A percentile compares a stretch with the other conserved stretches of the same genome.
These are phyloP conservation scores for Coptodon bakossiorum DNA, from an alignment of 2,113 vertebrate species.

Conservation along the genomic window DNA sequence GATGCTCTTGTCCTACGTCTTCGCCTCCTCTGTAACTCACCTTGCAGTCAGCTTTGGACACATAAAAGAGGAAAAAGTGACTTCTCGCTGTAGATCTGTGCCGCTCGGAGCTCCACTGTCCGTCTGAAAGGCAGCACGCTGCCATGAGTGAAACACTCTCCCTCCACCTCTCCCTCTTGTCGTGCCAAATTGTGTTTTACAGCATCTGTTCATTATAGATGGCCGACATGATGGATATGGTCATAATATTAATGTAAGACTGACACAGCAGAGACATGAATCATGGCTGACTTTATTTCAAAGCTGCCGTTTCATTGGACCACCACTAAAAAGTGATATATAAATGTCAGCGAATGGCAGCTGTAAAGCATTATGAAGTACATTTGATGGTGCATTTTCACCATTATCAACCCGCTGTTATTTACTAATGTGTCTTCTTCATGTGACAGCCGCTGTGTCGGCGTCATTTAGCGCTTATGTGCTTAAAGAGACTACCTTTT, in stretches of 20 bases:
- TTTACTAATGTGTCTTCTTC: conserved; percentile 65
- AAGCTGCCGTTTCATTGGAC: conserved; percentile 71
- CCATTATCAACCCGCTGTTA: conserved; percentile 70
- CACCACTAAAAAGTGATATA: conserved; percentile 75
- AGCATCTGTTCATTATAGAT: conserved; percentile 75
- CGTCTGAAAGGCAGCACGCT: neutral
- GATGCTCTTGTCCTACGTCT: neutral
- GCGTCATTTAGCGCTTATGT: neutral
- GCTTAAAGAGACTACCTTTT: neutral
- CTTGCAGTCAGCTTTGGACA: neutral
- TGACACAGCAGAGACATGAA: conserved; percentile 75
- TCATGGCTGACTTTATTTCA: conserved; percentile 76
- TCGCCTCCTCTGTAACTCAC: neutral
- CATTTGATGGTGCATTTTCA: conserved; percentile 70
- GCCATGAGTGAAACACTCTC: neutral
- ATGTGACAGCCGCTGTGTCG: conserved; percentile 6
- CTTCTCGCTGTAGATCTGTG: neutral
- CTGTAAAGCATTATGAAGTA: conserved; percentile 70
- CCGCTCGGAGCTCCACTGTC: neutral
- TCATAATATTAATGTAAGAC: conserved; percentile 81
- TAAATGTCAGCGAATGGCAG: conserved; percentile 72
- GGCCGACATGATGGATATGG: conserved; percentile 75
- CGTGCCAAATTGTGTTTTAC: conserved; percentile 74
- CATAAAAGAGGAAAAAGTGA: neutral
- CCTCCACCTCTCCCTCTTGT: conserved; percentile 55